Conservation (phyloP, 2,113 vertebrate genomes). For the Sialia sialis region DNA sequence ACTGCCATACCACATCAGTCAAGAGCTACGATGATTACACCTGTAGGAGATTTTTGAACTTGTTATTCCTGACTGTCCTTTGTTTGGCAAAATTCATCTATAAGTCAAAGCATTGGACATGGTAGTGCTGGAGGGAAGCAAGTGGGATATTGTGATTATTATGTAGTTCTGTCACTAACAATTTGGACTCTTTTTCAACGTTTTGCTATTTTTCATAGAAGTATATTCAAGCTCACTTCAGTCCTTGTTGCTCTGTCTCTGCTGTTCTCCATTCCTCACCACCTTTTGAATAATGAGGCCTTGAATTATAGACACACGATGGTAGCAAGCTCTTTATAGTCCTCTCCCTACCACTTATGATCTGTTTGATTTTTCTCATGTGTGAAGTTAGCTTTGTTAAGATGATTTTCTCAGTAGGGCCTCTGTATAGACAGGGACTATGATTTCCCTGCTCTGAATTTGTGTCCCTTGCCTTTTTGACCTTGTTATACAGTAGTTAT, state of each 20-base stretch:
- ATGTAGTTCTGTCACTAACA: not conserved
- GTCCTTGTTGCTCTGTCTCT: not conserved
- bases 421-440: not conserved
- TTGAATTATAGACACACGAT: not conserved
- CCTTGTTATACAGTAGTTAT: not conserved
- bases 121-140: not conserved
- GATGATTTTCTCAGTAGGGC: not conserved
- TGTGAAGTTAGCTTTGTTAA: not conserved
- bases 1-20: not conserved
- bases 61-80: not conserved
- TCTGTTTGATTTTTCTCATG: not conserved
- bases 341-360: not conserved
- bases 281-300: not conserved
- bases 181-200: not conserved
- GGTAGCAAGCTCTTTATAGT: not conserved
- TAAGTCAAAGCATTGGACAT: not conserved
- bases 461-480: not conserved
- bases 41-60: not conserved
- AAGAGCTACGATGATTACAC: not conserved
- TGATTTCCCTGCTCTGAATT: not conserved
- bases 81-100: not conserved
- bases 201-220: not conserved
- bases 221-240: not conserved
- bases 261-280: not conserved
- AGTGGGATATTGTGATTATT: not conserved